Base-by-base conservation (phyloP, 2,113 vertebrate species). In the Tachuris rubrigastra region DNA sequence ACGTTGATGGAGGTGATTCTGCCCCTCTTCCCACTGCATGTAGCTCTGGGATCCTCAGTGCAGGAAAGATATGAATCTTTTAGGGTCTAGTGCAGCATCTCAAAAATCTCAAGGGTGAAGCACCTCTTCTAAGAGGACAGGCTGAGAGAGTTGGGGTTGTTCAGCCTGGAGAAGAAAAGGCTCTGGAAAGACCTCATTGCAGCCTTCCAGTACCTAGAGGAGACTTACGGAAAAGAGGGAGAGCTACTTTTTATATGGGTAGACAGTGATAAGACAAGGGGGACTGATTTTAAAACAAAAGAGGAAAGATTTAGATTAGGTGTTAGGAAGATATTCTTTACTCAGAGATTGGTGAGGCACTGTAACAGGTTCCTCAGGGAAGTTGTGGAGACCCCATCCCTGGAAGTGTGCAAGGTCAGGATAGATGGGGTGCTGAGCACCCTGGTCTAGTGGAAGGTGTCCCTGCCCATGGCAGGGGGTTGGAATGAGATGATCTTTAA, bases 381-480 rank as follows among this genome's bases (percentile, higher is more conserved):
- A 50, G 18, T 1, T 47, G n/a, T 42, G 50, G 25, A 7, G 56
- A 17, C 19, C 58, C 7, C 10, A 42, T 42, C 22, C 17, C 49
- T 72, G 58, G 14, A 65, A 73, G 14, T 44, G 25, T 50, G 80
- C 42, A 42, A 58, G 50, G 50, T 33, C 35, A 58, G 49, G 31
- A 10, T 58, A 31, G 14, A 73, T 65, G 42, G 11, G 35, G 42
- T 59, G 30, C 35, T 81, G 31, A 58, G 27, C 24, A 87, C 7
- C 20, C 24, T 65, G 56, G 8, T 47, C 41, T 49, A 55, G 13
- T 49, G 18, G 18, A 66, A 58, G 14, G 25, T 66, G 50, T 55
- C 31, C 7, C 50, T 49, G 30, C 25, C 59, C 0, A 1, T 58
- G 37, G 37, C 50, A 50, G 42, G 4, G 4, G 9, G 2, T 19